Conservation (phyloP, 2,888 invertebrate species). For the Autographa pulchrina region DNA sequence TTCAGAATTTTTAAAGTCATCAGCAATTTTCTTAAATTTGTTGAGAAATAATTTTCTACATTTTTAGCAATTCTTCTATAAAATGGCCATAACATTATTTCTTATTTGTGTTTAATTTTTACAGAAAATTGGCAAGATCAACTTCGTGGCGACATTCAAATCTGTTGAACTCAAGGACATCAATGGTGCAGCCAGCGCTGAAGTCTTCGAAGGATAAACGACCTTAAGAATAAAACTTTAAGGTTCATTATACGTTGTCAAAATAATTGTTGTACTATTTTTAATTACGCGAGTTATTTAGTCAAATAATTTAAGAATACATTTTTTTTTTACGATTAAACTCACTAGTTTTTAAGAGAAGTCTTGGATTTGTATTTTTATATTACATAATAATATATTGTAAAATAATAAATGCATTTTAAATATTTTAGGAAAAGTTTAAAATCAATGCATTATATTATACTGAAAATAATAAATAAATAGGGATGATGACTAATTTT, state of each 20-base stretch:
- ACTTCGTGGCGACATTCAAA: constrained; percentile 92
- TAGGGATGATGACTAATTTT: too few species aligned
- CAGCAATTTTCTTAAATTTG: too few species aligned
- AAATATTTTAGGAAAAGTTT: not conserved
- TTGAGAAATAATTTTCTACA: too few species aligned
- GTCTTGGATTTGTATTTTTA: constrained; percentile 33
- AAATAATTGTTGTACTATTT: constrained; percentile 28
- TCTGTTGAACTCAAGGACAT: constrained; percentile 92
- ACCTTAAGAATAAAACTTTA: constrained; percentile 11
- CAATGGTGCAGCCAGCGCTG: constrained; percentile 90
- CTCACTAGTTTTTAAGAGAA: not conserved
- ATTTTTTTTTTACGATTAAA: constrained; percentile 15
- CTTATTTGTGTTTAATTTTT: constrained; percentile 39
- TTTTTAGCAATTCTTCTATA: not conserved
- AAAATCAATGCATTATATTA: not conserved
- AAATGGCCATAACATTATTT: too few species aligned
- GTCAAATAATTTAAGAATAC: constrained; percentile 37
- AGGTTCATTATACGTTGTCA: constrained; percentile 13
- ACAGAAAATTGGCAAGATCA: constrained; percentile 90
- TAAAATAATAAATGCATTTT: constrained; percentile 1
- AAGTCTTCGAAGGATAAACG: constrained; percentile 85
- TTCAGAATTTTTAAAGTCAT: too few species aligned
- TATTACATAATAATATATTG: not conserved
- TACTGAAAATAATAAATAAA: too few species aligned
- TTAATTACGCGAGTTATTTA: constrained; percentile 27